Evolutionary conservation across 2,888 invertebrate genomes (phyloP).

Genomic region (Euphydryas editha): DNA sequence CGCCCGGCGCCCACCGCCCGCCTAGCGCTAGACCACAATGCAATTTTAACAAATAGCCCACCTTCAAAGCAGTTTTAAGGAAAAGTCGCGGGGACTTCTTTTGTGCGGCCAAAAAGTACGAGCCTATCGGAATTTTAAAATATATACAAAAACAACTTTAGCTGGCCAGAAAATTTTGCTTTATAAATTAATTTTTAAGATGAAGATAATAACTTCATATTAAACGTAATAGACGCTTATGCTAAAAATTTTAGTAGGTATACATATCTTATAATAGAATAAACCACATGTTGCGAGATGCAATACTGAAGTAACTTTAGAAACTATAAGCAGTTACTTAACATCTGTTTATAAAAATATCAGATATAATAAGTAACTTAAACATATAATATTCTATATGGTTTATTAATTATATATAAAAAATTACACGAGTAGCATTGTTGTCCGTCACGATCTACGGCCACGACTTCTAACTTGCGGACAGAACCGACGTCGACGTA

Average conservation of each 20-base stretch:
- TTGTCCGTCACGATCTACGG: not conserved
- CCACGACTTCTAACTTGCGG: not conserved
- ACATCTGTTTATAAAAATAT: too few species aligned
- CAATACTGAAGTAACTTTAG: too few species aligned
- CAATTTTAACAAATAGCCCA: constrained; percentile 46
- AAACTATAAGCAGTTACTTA: too few species aligned
- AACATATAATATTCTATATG: too few species aligned
- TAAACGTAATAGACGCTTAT: too few species aligned
- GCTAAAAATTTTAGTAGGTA: too few species aligned
- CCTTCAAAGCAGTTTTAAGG: constrained; percentile 31
- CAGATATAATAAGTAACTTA: too few species aligned
- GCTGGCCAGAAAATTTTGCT: not conserved
- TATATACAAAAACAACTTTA: not conserved
- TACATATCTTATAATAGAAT: too few species aligned
- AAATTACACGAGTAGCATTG: not conserved
- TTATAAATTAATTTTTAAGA: too few species aligned
- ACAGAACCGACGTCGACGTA: not conserved
- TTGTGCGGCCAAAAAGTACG: constrained; percentile 12
- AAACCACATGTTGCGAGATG: too few species aligned
- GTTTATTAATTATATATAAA: not conserved
- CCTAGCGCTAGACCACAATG: constrained; percentile 44
- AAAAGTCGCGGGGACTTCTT: constrained; percentile 23
- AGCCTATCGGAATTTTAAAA: constrained; percentile 9
- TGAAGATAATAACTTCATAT: too few species aligned
- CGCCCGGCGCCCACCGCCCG: constrained; percentile 41